These are phyloP conservation scores for Pterobdella sp. DNA, from an alignment of 2,888 invertebrate genomes.

Conservation along the genomic window DNA sequence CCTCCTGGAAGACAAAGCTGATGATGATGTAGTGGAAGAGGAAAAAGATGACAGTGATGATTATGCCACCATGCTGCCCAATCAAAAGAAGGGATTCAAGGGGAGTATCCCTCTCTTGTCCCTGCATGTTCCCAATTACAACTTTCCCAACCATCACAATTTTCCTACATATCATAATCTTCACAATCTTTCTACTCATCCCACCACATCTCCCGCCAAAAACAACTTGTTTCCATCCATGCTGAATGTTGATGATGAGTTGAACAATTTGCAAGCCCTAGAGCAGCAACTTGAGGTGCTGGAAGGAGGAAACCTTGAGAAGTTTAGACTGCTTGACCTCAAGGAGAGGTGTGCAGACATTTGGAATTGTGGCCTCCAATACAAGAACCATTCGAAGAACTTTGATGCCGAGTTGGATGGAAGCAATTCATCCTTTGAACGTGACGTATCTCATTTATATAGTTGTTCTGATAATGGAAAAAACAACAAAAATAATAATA, in stretches of 20 bases:
- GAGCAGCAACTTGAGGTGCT: slow-evolving; percentile 7
- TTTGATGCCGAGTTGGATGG: not conserved
- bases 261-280: slow-evolving; percentile 3
- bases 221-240: not conserved
- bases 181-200: not conserved
- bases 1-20: slow-evolving; percentile 5
- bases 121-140: not conserved
- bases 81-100: not conserved
- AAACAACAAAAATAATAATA: not conserved
- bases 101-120: not conserved
- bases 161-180: not conserved
- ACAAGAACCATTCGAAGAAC: not conserved
- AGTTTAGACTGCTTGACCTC: slow-evolving; percentile 14
- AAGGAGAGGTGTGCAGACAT: slow-evolving; percentile 3
- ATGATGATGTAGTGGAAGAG: not conserved
- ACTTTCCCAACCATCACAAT: not conserved
- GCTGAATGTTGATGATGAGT: slow-evolving; percentile 7
- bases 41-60: not conserved
- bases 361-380: not conserved
- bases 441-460: not conserved
- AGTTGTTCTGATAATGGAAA: not conserved
- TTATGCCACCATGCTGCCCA: not conserved
- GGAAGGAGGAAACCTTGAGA: not conserved
- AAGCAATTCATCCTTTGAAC: not conserved
- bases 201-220: not conserved